Percentiles rank a stretch among this genome's conserved stretches.
These are phyloP conservation scores for Pseudochirops cupreus DNA, from an alignment of 2,797 vertebrate species.

Conservation along the genomic window DNA sequence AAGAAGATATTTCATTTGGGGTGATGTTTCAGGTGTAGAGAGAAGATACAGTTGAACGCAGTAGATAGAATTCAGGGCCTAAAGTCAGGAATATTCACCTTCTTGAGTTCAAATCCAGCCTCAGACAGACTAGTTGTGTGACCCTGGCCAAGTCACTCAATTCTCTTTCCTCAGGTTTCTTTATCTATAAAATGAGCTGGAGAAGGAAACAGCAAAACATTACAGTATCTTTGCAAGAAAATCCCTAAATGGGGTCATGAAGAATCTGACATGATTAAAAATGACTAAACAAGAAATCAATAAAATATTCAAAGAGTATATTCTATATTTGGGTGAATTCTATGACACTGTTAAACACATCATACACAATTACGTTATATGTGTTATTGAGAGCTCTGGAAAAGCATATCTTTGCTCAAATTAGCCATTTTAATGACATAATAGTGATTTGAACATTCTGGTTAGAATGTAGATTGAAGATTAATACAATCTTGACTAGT, in stretches of 20 bases:
- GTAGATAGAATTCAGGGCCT: not conserved
- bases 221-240: not conserved
- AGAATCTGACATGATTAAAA: not conserved
- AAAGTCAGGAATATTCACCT: not conserved
- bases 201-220: not conserved
- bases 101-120: not conserved
- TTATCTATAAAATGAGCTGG: not conserved
- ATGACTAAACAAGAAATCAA: not conserved
- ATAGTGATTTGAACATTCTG: not conserved
- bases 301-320: not conserved
- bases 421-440: not conserved
- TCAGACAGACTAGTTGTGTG: not conserved
- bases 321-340: not conserved
- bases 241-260: not conserved
- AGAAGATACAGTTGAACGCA: no score
- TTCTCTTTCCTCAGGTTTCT: not conserved
- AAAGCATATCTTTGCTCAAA: not conserved
- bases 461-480: not conserved
- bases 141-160: not conserved
- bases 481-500: not conserved
- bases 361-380: not conserved
- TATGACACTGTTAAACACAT: not conserved
- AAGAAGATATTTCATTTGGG: not conserved
- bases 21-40: not conserved
- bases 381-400: not conserved